These are phyloP conservation scores for Sarcoramphus papa DNA, from an alignment of 2,797 vertebrate genomes.

Conservation along the genomic window DNA sequence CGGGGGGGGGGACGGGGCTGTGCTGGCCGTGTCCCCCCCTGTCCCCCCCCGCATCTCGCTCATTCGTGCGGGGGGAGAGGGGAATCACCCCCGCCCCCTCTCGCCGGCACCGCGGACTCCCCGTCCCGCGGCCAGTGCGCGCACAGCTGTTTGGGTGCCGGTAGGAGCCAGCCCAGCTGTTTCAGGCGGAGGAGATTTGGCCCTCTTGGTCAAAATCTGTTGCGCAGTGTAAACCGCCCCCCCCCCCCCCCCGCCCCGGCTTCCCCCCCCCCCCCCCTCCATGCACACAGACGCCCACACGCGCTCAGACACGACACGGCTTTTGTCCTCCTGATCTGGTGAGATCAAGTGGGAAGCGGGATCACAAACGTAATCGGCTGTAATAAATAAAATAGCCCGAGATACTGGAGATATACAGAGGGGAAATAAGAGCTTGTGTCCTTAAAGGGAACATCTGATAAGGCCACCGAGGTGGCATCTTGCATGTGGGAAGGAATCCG, in stretches of 20 bases:
- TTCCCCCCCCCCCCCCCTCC: not conserved
- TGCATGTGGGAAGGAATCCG: slow-evolving; percentile 25
- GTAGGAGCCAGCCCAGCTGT: not conserved
- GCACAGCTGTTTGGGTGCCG: not conserved
- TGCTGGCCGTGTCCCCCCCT: not conserved
- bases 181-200: not conserved
- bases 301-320: not conserved
- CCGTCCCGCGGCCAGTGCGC: not conserved
- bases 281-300: not conserved
- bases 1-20: not conserved
- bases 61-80: not conserved
- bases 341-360: slow-evolving; percentile 58
- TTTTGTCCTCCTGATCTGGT: slow-evolving; percentile 59
- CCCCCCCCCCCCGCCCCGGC: not conserved
- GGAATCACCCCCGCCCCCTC: not conserved
- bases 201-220: not conserved
- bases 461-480: slow-evolving; percentile 25
- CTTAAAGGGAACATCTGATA: slow-evolving; percentile 54
- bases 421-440: slow-evolving; percentile 30
- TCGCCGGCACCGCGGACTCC: not conserved
- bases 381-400: slow-evolving; percentile 62
- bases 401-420: not conserved
- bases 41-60: not conserved
- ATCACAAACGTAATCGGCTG: slow-evolving; percentile 61
- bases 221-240: not conserved